Conservation (phyloP, 2,888 invertebrate species). For the Noctuana brunneofusca region DNA sequence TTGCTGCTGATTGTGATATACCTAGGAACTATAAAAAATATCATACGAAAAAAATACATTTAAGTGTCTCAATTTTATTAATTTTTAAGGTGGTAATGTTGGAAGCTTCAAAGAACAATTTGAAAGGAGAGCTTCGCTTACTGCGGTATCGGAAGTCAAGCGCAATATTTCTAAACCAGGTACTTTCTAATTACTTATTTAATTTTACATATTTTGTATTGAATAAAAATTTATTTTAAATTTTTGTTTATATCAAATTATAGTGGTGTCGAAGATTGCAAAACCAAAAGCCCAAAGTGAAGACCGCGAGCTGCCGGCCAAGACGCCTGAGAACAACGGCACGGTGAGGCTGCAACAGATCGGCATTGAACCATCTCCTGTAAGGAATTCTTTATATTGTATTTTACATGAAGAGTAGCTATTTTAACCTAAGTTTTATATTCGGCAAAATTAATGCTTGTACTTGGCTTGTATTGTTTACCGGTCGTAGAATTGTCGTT, state of each 20-base stretch:
- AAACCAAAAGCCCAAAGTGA: conserved; percentile 79
- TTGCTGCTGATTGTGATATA: background rate
- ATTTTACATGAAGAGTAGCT: background rate
- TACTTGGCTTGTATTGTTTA: too few species aligned
- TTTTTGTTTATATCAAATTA: background rate
- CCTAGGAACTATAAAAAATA: too few species aligned
- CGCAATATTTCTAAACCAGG: conserved; percentile 72
- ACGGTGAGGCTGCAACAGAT: conserved; percentile 77
- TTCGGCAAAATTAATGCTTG: background rate
- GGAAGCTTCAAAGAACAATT: conserved; percentile 94
- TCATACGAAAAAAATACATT: background rate
- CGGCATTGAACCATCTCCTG: conserved; percentile 76
- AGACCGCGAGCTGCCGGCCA: conserved; percentile 68
- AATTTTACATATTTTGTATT: too few species aligned
- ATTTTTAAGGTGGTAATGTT: conserved; percentile 86
- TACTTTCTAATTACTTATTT: too few species aligned
- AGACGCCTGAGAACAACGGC: conserved; percentile 60
- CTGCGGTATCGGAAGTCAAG: conserved; percentile 71
- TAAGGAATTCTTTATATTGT: conserved; percentile 41
- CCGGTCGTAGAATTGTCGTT: too few species aligned
- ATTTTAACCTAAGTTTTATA: background rate
- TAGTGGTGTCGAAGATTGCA: conserved; percentile 75
- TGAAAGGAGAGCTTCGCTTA: conserved; percentile 89
- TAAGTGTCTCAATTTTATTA: background rate
- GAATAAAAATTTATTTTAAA: background rate